These are phyloP conservation scores for Pongo abelii DNA, from an alignment of 2,113 vertebrate genomes.

Conservation along the genomic window DNA sequence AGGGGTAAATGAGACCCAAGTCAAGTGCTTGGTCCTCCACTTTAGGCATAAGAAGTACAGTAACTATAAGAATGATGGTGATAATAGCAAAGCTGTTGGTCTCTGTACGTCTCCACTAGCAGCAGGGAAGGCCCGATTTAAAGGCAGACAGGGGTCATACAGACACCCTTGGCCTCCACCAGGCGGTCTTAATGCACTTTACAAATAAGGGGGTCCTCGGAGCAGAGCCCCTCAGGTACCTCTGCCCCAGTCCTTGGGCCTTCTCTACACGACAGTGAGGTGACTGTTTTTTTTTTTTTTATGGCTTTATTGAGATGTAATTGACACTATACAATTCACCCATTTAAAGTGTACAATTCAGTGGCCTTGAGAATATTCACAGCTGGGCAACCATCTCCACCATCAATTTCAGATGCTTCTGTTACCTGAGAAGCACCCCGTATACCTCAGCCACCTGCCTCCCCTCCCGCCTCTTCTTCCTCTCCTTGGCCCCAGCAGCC, in stretches of 20 bases:
- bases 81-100: accelerated
- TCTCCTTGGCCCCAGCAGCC: accelerated
- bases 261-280: not conserved
- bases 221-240: accelerated
- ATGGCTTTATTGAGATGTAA: accelerated
- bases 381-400: accelerated
- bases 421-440: accelerated
- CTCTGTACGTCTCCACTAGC: not conserved
- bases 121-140: no score
- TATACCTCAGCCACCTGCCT: accelerated
- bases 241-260: accelerated
- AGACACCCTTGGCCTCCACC: no score
- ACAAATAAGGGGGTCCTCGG: accelerated
- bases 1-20: not conserved
- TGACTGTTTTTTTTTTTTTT: not conserved
- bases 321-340: accelerated
- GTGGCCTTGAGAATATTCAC: no score
- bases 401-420: no score
- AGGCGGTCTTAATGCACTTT: accelerated
- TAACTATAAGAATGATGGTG: accelerated
- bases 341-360: not conserved
- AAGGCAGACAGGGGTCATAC: accelerated
- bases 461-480: no score
- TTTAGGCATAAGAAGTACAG: not conserved
- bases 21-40: no score